Evolutionary conservation across 2,888 invertebrate genomes (phyloP), one percentile per base, ranked within the genome.

Genomic region (Drosophila niveifrons): DNA sequence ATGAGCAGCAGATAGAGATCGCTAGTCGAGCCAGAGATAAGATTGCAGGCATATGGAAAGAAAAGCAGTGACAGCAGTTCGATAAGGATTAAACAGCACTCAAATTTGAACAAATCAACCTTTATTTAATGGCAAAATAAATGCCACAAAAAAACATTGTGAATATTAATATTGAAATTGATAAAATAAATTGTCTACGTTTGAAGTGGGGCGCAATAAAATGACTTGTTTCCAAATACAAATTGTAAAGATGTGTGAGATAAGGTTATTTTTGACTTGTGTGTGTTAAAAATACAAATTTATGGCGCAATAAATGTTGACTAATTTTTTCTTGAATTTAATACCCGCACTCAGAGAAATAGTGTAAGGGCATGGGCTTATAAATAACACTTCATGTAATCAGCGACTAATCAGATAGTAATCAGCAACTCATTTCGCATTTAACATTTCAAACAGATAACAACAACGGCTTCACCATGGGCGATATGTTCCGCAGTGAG

Each of bases 401-500:
- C 75, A 68, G 74, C 56, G 7, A 55, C 23, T 64, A 75, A 76
- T 76, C 75, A 75, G 66, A 63, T 70, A 62, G 39, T 75, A 79
- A 76, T 79, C 80, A 46, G 44, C 44, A 43, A 70, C 56, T 55
- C 62, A 55, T 75, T 72, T 72, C 15, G 34, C 43, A 31, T 66
- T 28, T 62, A 52, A 36, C 57, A 79, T 23, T 23, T 23, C 23
- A 23, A 23, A 23, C 36, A 36, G 36, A 36, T 36, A 36, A 36
- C 36, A 11, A 34, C 31, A 48, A 53, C 55, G 52, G 61, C 66
- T 52, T n/a, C 82, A 82, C 28, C 61, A 96, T 96, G 96, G 96
- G 96, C 93, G 94, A 96, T 85, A 94, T 97, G 94, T 97, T 97
- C 93, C 95, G 97, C 72, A 97, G 97, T 92, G 97, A 97, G 92